phyloP scores from a whole-genome alignment of 2,797 vertebrate genomes.

The Pseudotriccus pelzelni region DNA sequence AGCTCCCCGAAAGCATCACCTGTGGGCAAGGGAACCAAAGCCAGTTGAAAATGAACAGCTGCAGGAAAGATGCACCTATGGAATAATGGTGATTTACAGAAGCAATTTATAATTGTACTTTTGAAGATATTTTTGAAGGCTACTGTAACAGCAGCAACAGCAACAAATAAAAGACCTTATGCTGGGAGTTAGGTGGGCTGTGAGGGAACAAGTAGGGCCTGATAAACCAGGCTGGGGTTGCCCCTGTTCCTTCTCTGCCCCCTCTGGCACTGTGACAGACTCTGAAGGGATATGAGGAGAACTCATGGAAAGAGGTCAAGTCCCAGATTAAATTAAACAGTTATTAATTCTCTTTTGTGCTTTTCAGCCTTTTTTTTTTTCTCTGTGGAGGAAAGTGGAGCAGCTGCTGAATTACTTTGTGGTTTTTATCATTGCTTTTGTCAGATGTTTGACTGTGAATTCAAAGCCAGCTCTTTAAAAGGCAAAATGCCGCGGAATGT shows the following conservation, averaged over 20 bases:
- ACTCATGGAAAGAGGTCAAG: neutral
- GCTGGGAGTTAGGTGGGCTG: neutral
- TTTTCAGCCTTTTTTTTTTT: neutral
- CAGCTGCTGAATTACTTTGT: neutral
- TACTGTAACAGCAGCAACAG: neutral
- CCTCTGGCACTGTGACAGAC: accelerated
- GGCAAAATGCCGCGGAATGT: neutral
- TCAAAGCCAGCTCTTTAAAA: neutral
- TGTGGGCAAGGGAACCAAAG: neutral
- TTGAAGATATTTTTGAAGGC: neutral
- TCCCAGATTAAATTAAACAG: neutral
- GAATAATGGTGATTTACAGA: neutral
- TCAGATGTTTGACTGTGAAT: neutral
- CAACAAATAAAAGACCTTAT: neutral
- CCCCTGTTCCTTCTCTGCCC: neutral
- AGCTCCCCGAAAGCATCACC: neutral
- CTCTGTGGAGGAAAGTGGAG: neutral
- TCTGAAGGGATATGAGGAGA: accelerated
- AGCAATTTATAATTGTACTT: neutral
- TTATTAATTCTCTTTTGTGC: neutral
- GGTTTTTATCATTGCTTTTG: neutral
- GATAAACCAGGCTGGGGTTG: neutral
- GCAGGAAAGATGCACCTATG: neutral
- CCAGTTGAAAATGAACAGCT: neutral
- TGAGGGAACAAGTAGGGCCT: neutral